Base-by-base conservation (phyloP, 2,797 vertebrate genomes). In the Champsocephalus gunnari region DNA sequence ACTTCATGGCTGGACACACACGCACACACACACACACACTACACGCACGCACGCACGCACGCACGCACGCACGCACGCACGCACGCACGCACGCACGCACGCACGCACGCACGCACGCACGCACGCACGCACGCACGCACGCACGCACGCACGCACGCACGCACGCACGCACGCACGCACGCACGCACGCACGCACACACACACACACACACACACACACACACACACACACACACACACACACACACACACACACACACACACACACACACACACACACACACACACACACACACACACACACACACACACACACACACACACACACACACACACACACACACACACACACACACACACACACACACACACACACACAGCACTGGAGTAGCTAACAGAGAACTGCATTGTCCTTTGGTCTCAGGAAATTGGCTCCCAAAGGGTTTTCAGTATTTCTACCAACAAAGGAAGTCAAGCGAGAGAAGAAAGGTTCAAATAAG, bases 381-480 rank as follows among this genome's bases (percentile, higher is more conserved):
- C 24, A 28, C n/a, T 49, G 47, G 70, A 44, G 70, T 19, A 72
- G 50, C 58, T 45, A 80, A 77, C 59, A 84, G 50, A 84, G 50
- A 57, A 17, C 61, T 14, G 50, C 47, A 21, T 65, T 71, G 71
- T 85, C 60, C 69, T 87, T 78, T 76, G 71, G 75, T 80, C 68
- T 71, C 56, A 83, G 71, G 76, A 92, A 91, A 90, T 86, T 86
- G 74, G 66, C 77, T 90, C 82, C 74, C 85, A 60, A 50, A 86
- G 86, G 34, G 81, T 80, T 90, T 89, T 87, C 7, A 43, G 66
- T 34, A 24, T 65, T 75, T 63, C 59, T 54, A 77, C 21, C 79
- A 85, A 73, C 62, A 80, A 86, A 88, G 51, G 56, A 61, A 66
- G 53, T 56, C 14, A 65, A 72, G 70, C 71, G 47, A 16, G 61